phyloP scores from a whole-genome alignment of 2,113 vertebrate genomes.

The Mystacornis crossleyi region DNA sequence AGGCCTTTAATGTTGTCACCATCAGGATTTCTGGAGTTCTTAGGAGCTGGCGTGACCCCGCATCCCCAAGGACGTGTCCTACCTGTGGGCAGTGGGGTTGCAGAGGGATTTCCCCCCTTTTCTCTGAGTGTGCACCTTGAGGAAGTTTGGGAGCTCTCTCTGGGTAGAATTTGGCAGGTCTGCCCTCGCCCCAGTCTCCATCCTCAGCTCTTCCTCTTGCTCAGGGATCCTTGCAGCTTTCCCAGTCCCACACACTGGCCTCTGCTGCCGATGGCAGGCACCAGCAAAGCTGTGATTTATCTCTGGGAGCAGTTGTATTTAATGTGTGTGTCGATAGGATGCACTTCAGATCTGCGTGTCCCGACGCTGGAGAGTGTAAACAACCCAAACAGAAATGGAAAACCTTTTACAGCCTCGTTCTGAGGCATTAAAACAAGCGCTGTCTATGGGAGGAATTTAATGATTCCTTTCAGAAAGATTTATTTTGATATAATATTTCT shows the following conservation, averaged over 20 bases:
- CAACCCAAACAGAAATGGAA: neutral
- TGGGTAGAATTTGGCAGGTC: neutral
- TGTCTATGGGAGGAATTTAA: neutral
- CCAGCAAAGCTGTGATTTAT: neutral
- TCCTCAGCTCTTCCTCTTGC: neutral
- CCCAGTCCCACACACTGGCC: accelerated
- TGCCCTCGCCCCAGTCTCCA: neutral
- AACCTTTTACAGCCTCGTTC: neutral
- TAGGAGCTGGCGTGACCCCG: neutral
- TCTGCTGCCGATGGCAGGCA: neutral
- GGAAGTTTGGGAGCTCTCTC: neutral
- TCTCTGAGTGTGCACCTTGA: neutral
- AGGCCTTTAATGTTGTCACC: neutral
- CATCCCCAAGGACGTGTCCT: neutral
- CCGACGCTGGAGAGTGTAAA: neutral
- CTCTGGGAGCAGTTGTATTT: neutral
- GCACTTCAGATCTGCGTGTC: neutral
- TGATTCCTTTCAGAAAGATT: neutral
- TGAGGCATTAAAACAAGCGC: neutral
- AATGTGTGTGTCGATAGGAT: neutral
- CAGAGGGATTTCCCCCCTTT: neutral
- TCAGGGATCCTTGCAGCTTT: neutral
- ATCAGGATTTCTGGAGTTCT: neutral
- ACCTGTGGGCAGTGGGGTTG: neutral
- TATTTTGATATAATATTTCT: neutral